A percentile compares a stretch with the other conserved stretches of the same genome.
phyloP scores from a whole-genome alignment of 2,797 vertebrate genomes.

The Halcyon chelicuti region DNA sequence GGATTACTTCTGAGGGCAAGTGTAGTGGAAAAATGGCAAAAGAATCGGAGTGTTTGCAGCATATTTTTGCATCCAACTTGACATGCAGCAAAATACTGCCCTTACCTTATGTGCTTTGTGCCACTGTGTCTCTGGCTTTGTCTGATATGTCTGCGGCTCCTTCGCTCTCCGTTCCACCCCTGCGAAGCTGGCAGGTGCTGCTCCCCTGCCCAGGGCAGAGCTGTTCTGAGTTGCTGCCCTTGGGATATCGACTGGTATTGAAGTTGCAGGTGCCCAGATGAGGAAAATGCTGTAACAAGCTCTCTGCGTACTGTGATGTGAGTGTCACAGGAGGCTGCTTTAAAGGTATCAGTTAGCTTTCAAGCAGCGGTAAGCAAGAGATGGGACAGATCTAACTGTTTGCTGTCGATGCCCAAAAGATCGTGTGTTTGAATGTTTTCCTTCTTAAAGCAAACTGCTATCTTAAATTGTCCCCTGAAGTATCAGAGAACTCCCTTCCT shows the following conservation, averaged over 20 bases:
- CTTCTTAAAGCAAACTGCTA: not conserved
- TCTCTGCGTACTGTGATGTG: fast-evolving
- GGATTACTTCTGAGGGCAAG: constrained; percentile 57
- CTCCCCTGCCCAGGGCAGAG: not conserved
- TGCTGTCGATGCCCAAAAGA: not conserved
- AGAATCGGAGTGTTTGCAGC: constrained; percentile 29
- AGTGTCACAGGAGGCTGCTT: not conserved
- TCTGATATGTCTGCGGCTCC: not conserved
- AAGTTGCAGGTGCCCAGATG: not conserved
- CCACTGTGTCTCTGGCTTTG: not conserved
- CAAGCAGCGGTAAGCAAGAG: fast-evolving
- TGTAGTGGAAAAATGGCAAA: constrained; percentile 48
- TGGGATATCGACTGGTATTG: fast-evolving
- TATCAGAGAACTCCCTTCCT: not conserved
- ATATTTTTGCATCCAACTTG: not conserved
- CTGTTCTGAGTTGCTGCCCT: not conserved
- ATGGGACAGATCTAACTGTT: not conserved
- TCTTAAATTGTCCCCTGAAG: not conserved
- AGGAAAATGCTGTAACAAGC: not conserved
- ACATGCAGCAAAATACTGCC: not conserved
- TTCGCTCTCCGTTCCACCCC: not conserved
- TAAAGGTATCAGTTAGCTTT: fast-evolving
- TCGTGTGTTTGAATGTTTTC: not conserved
- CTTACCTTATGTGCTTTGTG: not conserved
- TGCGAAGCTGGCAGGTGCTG: not conserved